Evolutionary conservation across 2,888 invertebrate genomes (phyloP).

Genomic region (Altica lythri): DNA sequence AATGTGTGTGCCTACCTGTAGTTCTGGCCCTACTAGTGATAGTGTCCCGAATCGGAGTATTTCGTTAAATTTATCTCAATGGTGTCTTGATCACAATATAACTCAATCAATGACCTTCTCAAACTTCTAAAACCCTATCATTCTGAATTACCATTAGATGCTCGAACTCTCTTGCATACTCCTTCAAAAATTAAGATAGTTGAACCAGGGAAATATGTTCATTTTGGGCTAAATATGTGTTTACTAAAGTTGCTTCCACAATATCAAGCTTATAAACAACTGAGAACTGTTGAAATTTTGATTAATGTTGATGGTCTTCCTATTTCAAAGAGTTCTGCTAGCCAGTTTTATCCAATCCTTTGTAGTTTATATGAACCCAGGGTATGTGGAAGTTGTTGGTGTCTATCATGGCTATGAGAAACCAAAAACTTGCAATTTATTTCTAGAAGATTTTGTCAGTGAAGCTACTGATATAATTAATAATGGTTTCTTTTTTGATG

Average conservation of each 20-base stretch:
- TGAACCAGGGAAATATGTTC: constrained; percentile 5
- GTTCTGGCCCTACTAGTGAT: no score
- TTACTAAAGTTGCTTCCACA: neutral
- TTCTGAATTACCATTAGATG: neutral
- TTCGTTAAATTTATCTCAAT: constrained; percentile 3
- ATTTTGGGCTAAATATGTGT: constrained; percentile 7
- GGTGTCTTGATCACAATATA: constrained; percentile 3
- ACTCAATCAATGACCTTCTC: constrained; percentile 1
- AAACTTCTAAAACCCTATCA: neutral
- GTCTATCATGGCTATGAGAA: constrained; percentile 29
- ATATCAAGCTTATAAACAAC: neutral
- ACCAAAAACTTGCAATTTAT: constrained; percentile 22
- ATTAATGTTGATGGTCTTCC: constrained; percentile 1
- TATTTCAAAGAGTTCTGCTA: neutral
- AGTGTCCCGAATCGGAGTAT: no score
- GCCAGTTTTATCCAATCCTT: constrained; percentile 1
- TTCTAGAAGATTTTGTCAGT: constrained; percentile 24
- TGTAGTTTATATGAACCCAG: constrained; percentile 1
- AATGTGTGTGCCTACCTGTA: no score
- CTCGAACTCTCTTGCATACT: neutral
- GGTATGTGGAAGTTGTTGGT: constrained; percentile 17
- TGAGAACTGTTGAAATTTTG: neutral
- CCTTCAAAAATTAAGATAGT: constrained; percentile 2
- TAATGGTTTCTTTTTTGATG: constrained; percentile 4
- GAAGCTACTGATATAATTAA: constrained; percentile 16